phyloP scores from a whole-genome alignment of 2,797 vertebrate genomes.

The Cuculus canorus region DNA sequence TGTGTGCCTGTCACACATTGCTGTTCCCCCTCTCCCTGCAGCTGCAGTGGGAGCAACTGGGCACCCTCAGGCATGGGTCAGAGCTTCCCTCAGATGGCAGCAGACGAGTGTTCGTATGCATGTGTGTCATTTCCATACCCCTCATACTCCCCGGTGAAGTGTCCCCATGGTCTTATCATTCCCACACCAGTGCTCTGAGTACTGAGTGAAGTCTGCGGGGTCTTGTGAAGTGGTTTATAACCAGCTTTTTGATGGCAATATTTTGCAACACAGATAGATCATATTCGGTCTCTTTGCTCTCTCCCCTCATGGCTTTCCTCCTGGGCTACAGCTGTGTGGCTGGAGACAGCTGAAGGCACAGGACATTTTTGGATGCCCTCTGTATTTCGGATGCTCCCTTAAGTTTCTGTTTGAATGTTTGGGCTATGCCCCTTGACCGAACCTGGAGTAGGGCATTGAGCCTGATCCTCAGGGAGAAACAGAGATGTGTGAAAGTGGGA shows the following conservation, averaged over 20 bases:
- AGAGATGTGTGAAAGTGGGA: background rate
- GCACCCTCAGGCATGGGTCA: background rate
- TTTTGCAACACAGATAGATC: background rate
- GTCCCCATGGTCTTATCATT: background rate
- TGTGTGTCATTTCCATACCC: background rate
- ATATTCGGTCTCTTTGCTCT: background rate
- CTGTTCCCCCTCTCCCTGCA: rapidly evolving
- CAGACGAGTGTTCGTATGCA: rapidly evolving
- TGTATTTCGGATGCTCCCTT: background rate
- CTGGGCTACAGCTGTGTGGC: background rate
- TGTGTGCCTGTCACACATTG: rapidly evolving
- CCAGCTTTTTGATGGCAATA: background rate
- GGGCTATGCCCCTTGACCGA: background rate
- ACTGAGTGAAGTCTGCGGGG: background rate
- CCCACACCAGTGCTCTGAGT: background rate
- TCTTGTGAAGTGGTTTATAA: background rate
- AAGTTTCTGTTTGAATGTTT: background rate
- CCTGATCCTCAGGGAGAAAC: background rate
- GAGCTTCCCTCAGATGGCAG: background rate
- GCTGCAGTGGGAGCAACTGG: background rate
- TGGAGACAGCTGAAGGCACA: rapidly evolving
- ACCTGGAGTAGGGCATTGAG: background rate
- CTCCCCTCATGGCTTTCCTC: background rate
- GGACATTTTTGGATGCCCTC: background rate
- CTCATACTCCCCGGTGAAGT: background rate